These are phyloP conservation scores for Bos taurus DNA, from an alignment of 2,113 vertebrate species.

Conservation along the genomic window ARS-UCD2.0 NC_037343.1:56320501-56321000, in stretches of 20 bases:
- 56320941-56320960: background rate
- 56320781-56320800: background rate
- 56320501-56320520: background rate
- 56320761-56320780: background rate
- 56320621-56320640: background rate
- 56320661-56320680: background rate
- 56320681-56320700: background rate
- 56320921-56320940: too few relatives aligned
- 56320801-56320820: background rate
- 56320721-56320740: background rate
- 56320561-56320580: background rate
- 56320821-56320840: background rate
- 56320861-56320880: background rate
- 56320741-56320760: background rate
- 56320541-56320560: background rate
- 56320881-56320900: background rate
- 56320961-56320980: background rate
- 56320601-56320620: background rate
- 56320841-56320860: background rate
- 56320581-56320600: background rate
- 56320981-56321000: too few relatives aligned
- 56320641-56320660: too few relatives aligned
- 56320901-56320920: too few relatives aligned
- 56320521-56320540: too few relatives aligned
- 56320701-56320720: background rate